A percentile compares a stretch with the other conserved stretches of the same genome.
Conservation (phyloP, 2,888 invertebrate species). For the Gibbula magus region DNA sequence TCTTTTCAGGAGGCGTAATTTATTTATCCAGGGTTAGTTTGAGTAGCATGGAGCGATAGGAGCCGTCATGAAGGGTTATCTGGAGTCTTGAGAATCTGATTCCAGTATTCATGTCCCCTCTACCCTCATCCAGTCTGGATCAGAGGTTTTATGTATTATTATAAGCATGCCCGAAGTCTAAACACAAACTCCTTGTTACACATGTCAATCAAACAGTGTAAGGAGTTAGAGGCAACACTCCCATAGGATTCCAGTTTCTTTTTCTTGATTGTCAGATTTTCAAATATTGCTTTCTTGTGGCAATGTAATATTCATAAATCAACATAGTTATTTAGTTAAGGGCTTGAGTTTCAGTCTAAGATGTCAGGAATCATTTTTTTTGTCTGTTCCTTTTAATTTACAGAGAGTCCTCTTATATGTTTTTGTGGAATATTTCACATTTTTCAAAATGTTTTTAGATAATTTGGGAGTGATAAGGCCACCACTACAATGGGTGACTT, state of each 20-base stretch:
- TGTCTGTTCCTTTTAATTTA: too few species aligned
- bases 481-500: too few species aligned
- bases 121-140: background rate
- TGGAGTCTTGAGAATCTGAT: background rate
- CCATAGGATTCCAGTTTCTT: too few species aligned
- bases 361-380: too few species aligned
- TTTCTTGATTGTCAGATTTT: background rate
- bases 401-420: too few species aligned
- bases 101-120: background rate
- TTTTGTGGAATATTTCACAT: too few species aligned
- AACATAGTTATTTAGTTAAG: too few species aligned
- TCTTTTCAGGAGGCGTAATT: conserved; percentile 12
- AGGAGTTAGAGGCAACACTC: background rate
- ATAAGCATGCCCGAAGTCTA: background rate
- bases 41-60: background rate
- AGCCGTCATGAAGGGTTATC: background rate
- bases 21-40: background rate
- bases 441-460: too few species aligned
- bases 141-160: background rate
- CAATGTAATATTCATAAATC: too few species aligned
- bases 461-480: too few species aligned
- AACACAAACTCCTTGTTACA: background rate
- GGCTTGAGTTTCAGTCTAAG: too few species aligned
- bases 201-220: conserved; percentile 1
- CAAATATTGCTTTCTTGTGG: background rate